Conservation (phyloP, 2,888 invertebrate species). For the Lomographa bimaculata region DNA sequence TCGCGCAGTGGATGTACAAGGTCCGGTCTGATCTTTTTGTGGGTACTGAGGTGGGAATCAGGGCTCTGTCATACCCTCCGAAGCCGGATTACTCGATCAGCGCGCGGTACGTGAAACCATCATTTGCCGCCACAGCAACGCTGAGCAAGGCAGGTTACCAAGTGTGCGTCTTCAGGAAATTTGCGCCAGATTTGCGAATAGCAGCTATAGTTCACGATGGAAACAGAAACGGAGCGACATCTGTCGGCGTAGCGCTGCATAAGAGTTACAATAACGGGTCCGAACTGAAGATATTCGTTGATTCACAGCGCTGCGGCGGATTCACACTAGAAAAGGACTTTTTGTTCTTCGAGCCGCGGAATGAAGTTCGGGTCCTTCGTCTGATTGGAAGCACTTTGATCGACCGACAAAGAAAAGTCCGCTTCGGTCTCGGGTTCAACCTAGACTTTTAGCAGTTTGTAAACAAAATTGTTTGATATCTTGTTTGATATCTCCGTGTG, state of each 20-base stretch:
- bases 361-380: slow-evolving; percentile 61
- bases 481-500: slow-evolving; percentile 17
- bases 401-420: slow-evolving; percentile 64
- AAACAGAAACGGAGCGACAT: slow-evolving; percentile 46
- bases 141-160: slow-evolving; percentile 64
- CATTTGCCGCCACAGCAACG: slow-evolving; percentile 61
- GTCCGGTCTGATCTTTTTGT: slow-evolving; percentile 56
- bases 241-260: slow-evolving; percentile 63
- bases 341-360: slow-evolving; percentile 59
- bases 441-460: slow-evolving; percentile 60
- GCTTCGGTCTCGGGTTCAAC: slow-evolving; percentile 71
- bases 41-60: slow-evolving; percentile 63
- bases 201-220: slow-evolving; percentile 65
- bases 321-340: slow-evolving; percentile 71
- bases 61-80: slow-evolving; percentile 53
- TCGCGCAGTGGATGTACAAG: slow-evolving; percentile 70
- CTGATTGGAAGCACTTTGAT: slow-evolving; percentile 66
- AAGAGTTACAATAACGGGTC: slow-evolving; percentile 63
- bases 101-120: slow-evolving; percentile 58
- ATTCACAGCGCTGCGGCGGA: slow-evolving; percentile 71
- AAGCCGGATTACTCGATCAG: slow-evolving; percentile 63
- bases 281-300: slow-evolving; percentile 71
- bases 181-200: slow-evolving; percentile 62
- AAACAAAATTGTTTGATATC: slow-evolving; percentile 32
- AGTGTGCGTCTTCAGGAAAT: slow-evolving; percentile 65